These are phyloP conservation scores for Oligia latruncula DNA, from an alignment of 2,888 invertebrate species.

Conservation along the genomic window DNA sequence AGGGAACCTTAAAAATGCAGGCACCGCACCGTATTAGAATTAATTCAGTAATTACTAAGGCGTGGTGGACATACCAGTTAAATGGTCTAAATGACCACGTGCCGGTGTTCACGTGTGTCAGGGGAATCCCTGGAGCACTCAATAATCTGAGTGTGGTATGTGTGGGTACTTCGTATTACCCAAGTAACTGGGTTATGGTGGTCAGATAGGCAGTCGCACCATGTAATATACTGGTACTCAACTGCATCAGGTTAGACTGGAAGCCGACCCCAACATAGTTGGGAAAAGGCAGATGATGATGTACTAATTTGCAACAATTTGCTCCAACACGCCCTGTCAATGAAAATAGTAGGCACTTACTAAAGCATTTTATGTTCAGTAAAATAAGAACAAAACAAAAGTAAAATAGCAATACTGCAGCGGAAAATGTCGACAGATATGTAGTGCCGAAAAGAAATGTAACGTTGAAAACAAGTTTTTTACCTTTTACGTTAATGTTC, in stretches of 20 bases:
- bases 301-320: not conserved
- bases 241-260: too few relatives aligned
- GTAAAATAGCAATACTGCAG: constrained; percentile 14
- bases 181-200: too few relatives aligned
- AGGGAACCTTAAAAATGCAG: constrained; percentile 17
- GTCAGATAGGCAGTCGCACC: too few relatives aligned
- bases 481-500: constrained; percentile 42
- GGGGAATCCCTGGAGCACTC: constrained; percentile 49
- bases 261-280: too few relatives aligned
- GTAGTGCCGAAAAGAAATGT: constrained; percentile 36
- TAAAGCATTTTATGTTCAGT: not conserved
- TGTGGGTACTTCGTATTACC: not conserved
- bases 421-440: constrained; percentile 34
- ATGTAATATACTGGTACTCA: too few relatives aligned
- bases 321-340: not conserved
- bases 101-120: constrained; percentile 27
- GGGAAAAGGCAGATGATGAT: too few relatives aligned
- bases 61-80: constrained; percentile 45
- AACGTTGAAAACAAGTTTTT: constrained; percentile 40
- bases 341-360: not conserved
- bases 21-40: constrained; percentile 34
- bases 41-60: constrained; percentile 65
- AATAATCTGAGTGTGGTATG: constrained; percentile 45
- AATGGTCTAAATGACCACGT: constrained; percentile 60
- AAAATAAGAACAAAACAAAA: constrained; percentile 4